Evolutionary conservation across 2,797 vertebrate genomes (phyloP), one percentile per base, ranked within the genome.

Genomic region (Channa striata): DNA sequence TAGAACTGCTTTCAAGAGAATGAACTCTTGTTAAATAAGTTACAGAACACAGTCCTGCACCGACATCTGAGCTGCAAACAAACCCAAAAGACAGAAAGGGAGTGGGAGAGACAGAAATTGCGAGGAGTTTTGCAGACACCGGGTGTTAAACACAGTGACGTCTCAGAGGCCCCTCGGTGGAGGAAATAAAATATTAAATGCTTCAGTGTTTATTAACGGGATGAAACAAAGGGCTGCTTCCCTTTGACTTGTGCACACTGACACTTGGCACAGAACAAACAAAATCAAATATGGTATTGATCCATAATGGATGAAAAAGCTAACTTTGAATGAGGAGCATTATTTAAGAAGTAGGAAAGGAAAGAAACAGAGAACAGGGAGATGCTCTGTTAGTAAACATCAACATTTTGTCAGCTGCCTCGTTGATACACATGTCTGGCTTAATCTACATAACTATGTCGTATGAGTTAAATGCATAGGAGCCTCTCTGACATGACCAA

Each of bases 171-270:
- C 89, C 87, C 76, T 83, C 54, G 68, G 77, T 89, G 42, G 79
- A 70, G 78, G 77, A 87, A 86, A 94, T 95, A 59, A 94, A 95
- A 95, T 94, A 94, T 94, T 94, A 85, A 95, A 90, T 59, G 83
- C 79, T 85, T 84, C 79, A 77, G 89, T 94, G 94, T 94, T 95
- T 95, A 94, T 94, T 93, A 94, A 93, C 85, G 69, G 88, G 92
- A 93, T 93, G 91, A 93, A 93, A 94, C 92, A 95, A 94, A 93
- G 92, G 92, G 86, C 87, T 93, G 91, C 91, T 92, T 94, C 92
- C 93, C 92, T 93, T 94, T 95, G 94, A 94, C 93, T 94, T 90
- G 82, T 91, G 93, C 92, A 93, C 91, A 89, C 90, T 93, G 94
- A 94, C 93, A 94, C 92, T 93, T 93, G 82, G 90, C 89, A 92